Conservation (phyloP, 2,888 invertebrate genomes). For the Minunthozetes semirufus region DNA sequence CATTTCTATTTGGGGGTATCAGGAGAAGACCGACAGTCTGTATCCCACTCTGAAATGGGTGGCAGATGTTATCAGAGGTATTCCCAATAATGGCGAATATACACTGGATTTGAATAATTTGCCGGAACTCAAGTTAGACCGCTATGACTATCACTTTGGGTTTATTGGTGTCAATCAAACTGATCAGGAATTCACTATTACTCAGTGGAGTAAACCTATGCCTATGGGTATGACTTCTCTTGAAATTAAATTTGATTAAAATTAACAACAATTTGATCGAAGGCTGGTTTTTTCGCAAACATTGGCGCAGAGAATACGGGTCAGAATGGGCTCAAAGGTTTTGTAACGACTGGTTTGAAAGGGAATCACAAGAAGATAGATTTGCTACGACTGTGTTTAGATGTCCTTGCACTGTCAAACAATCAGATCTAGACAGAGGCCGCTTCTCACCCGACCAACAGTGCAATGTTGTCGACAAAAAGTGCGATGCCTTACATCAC, state of each 20-base stretch:
- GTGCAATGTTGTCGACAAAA: conserved; percentile 65
- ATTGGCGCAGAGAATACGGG: conserved; percentile 77
- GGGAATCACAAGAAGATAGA: conserved; percentile 72
- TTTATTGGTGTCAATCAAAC: conserved; percentile 80
- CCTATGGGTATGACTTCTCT: conserved; percentile 57
- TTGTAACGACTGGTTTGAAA: conserved; percentile 84
- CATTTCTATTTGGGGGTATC: conserved; percentile 80
- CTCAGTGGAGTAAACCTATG: conserved; percentile 80
- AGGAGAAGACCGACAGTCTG: conserved; percentile 54
- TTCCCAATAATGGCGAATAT: conserved; percentile 34
- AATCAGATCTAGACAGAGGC: conserved; percentile 85
- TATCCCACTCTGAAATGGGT: conserved; percentile 72
- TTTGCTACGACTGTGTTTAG: conserved; percentile 51
- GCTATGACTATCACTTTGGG: conserved; percentile 71
- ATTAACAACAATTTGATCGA: neutral
- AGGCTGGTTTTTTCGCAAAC: conserved; percentile 85
- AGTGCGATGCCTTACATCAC: conserved; percentile 77
- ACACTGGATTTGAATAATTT: conserved; percentile 57
- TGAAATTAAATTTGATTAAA: neutral
- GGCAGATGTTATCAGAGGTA: conserved; percentile 47
- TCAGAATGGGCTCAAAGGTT: conserved; percentile 65
- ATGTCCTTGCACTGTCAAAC: conserved; percentile 86
- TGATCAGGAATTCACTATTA: conserved; percentile 61
- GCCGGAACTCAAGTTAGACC: conserved; percentile 52
- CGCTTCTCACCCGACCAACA: conserved; percentile 80